phyloP scores from a whole-genome alignment of 2,888 invertebrate species.

The Frankliniella intonsa region DNA sequence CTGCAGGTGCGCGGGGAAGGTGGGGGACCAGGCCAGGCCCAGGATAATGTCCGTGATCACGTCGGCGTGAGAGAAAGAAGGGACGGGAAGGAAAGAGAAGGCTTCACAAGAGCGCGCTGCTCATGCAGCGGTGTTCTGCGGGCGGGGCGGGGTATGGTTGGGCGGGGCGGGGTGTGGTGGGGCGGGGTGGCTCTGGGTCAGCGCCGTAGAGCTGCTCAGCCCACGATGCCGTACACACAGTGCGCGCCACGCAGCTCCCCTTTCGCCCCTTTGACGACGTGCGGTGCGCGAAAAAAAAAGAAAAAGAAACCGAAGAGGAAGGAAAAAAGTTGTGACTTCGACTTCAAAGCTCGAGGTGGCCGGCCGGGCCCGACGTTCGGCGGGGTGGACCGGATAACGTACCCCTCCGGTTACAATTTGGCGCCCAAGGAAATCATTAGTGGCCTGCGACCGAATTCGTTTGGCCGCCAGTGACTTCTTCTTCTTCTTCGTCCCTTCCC shows the following conservation, averaged over 20 bases:
- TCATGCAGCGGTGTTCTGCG: too few relatives aligned
- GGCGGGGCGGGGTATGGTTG: not conserved
- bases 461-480: not conserved
- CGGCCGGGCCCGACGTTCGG: not conserved
- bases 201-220: not conserved
- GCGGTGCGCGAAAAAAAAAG: too few relatives aligned
- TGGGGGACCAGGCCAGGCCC: too few relatives aligned
- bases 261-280: too few relatives aligned
- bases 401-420: not conserved
- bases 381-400: not conserved
- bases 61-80: not conserved
- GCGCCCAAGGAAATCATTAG: slow-evolving; percentile 8
- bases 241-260: too few relatives aligned
- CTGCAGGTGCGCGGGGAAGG: too few relatives aligned
- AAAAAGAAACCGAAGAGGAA: not conserved
- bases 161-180: not conserved
- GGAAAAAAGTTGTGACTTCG: not conserved
- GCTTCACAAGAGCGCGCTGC: too few relatives aligned
- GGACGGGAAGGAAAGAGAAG: not conserved
- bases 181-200: not conserved
- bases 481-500: not conserved
- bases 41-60: not conserved
- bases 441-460: not conserved
- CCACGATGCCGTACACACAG: too few relatives aligned
- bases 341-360: not conserved